phyloP scores from a whole-genome alignment of 2,113 vertebrate genomes.

The Sapayoa aenigma region DNA sequence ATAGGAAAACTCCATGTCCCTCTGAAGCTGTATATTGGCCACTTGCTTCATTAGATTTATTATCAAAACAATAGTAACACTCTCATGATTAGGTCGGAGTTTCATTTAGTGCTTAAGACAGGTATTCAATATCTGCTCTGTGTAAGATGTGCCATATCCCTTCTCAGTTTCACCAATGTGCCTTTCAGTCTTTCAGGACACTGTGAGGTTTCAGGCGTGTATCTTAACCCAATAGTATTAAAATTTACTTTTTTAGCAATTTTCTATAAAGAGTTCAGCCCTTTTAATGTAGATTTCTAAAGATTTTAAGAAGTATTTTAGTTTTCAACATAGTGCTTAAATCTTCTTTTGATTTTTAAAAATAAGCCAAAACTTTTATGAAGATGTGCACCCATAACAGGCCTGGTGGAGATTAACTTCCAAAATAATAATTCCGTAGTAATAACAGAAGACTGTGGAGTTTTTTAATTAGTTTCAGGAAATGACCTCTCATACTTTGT shows the following conservation, averaged over 20 bases:
- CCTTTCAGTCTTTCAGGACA: not conserved
- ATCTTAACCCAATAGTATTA: not conserved
- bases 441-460: not conserved
- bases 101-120: not conserved
- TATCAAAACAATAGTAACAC: not conserved
- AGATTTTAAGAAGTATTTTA: not conserved
- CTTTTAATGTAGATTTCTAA: not conserved
- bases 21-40: not conserved
- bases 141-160: not conserved
- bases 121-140: not conserved
- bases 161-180: not conserved
- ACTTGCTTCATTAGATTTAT: not conserved
- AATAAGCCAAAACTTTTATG: not conserved
- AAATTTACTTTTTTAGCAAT: not conserved
- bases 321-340: not conserved
- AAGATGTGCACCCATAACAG: not conserved
- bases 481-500: not conserved
- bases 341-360: not conserved
- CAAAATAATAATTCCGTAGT: not conserved
- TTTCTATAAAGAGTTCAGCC: not conserved
- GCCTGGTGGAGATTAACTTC: not conserved
- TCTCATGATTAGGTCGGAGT: not conserved
- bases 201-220: not conserved
- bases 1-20: not conserved
- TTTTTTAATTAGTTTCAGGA: not conserved